A percentile compares a stretch with the other conserved stretches of the same genome.
phyloP scores from a whole-genome alignment of 2,888 invertebrate genomes.

The Chrysolina oricalcia region DNA sequence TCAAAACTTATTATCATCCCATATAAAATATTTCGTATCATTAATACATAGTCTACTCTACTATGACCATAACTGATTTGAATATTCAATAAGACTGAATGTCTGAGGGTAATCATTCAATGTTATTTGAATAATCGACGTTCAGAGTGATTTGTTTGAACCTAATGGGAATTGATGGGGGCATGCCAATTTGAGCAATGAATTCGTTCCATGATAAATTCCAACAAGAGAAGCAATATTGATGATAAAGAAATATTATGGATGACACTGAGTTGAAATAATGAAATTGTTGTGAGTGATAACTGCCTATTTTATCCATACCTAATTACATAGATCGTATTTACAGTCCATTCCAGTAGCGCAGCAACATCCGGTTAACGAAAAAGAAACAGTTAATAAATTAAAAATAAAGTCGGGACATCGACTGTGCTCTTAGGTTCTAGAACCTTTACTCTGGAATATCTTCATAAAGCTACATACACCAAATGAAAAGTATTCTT shows the following conservation, averaged over 20 bases:
- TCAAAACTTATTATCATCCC: neutral
- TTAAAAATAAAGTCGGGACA: too few relatives aligned
- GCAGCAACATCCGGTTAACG: too few relatives aligned
- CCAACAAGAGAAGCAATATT: neutral
- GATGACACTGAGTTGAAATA: too few relatives aligned
- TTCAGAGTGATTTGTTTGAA: neutral
- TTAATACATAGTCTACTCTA: neutral
- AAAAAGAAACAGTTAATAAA: too few relatives aligned
- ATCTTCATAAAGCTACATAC: too few relatives aligned
- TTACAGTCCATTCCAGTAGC: too few relatives aligned
- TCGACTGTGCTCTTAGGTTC: too few relatives aligned
- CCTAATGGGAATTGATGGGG: slow-evolving; percentile 3
- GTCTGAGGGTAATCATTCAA: neutral
- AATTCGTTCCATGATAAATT: neutral
- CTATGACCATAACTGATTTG: neutral
- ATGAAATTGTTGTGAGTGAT: too few relatives aligned
- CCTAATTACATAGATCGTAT: too few relatives aligned
- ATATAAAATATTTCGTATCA: neutral
- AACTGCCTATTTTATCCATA: too few relatives aligned
- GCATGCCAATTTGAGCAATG: neutral
- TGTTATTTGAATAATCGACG: slow-evolving; percentile 5
- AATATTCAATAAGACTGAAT: neutral
- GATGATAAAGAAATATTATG: neutral
- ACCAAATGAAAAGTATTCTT: too few relatives aligned
- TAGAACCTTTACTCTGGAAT: too few relatives aligned